phyloP scores from a whole-genome alignment of 2,113 vertebrate species.

The Anarhynchus alexandrinus region DNA sequence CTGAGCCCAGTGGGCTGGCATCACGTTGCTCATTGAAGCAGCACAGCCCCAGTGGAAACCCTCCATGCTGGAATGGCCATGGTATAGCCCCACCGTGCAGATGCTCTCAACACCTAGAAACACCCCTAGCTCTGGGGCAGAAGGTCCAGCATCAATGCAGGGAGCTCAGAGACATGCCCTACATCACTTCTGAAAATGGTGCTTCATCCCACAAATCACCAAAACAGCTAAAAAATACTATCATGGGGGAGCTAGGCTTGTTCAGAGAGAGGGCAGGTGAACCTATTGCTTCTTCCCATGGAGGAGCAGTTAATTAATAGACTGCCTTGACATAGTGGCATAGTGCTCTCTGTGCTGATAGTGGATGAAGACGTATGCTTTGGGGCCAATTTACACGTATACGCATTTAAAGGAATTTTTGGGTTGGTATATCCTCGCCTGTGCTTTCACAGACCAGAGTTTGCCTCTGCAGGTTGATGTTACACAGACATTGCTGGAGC shows the following conservation, averaged over 20 bases:
- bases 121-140: not conserved
- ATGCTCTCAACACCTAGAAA: not conserved
- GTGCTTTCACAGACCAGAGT: not conserved
- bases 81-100: rapidly evolving
- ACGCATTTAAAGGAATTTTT: not conserved
- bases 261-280: not conserved
- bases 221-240: not conserved
- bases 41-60: not conserved
- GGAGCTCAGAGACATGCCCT: not conserved
- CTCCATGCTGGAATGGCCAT: rapidly evolving
- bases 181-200: not conserved
- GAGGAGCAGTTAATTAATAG: not conserved
- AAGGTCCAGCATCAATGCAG: not conserved
- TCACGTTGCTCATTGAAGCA: not conserved
- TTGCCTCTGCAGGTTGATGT: not conserved
- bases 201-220: not conserved
- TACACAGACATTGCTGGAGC: not conserved
- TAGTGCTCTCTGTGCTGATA: not conserved
- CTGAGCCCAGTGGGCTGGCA: not conserved
- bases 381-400: not conserved
- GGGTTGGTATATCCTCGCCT: not conserved
- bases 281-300: not conserved
- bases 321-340: not conserved
- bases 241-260: rapidly evolving
- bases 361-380: not conserved